Evolutionary conservation across 2,113 vertebrate genomes (phyloP).

Genomic region (Zingel zingel): DNA sequence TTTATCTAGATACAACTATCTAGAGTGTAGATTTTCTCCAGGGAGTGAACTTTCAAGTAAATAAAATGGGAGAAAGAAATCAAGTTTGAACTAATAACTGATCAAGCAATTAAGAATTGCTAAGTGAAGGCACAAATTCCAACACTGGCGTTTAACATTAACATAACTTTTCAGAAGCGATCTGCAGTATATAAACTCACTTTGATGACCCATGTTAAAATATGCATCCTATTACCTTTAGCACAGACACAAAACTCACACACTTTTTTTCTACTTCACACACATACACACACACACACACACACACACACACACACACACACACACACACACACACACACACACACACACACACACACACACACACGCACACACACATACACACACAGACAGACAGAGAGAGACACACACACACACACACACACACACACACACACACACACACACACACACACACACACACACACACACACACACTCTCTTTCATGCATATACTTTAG

Average conservation of each 20-base stretch:
- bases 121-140: neutral
- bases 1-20: too few relatives aligned
- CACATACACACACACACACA: neutral
- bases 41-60: too few relatives aligned
- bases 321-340: too few relatives aligned
- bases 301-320: neutral
- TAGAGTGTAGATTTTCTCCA: too few relatives aligned
- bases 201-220: constrained; percentile 16
- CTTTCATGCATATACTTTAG: constrained; percentile 30
- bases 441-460: neutral
- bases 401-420: neutral
- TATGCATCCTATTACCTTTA: neutral
- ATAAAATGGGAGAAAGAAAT: too few relatives aligned
- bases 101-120: too few relatives aligned
- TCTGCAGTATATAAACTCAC: neutral
- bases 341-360: too few relatives aligned
- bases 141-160: neutral
- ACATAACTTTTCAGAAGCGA: constrained; percentile 9
- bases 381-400: too few relatives aligned
- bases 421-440: constrained; percentile 2
- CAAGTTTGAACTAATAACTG: too few relatives aligned
- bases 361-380: too few relatives aligned
- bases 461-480: neutral
- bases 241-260: constrained; percentile 1
- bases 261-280: neutral